A percentile compares a stretch with the other conserved stretches of the same genome.
Evolutionary conservation across 2,113 vertebrate species (phyloP).

Genomic region (Oryzias javanicus): DNA sequence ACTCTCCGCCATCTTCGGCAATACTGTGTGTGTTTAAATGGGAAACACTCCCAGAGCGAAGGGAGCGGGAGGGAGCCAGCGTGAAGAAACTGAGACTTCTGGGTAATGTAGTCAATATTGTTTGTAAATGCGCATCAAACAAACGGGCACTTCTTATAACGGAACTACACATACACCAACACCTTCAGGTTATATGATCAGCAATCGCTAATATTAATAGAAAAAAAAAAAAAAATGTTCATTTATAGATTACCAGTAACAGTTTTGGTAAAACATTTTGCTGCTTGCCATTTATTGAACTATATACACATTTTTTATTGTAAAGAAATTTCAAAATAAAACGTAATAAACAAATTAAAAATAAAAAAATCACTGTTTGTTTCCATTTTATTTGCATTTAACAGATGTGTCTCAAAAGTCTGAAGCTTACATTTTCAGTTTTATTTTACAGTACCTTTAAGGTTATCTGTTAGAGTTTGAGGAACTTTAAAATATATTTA

Average conservation of each 20-base stretch:
- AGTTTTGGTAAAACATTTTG: conserved; percentile 16
- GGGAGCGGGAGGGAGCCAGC: conserved; percentile 76
- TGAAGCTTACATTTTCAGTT: too few species aligned
- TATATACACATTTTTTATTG: neutral
- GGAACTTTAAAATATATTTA: too few species aligned
- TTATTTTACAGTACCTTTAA: too few species aligned
- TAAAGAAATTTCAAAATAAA: neutral
- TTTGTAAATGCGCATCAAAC: neutral
- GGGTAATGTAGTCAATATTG: conserved; percentile 70
- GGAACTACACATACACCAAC: conserved; percentile 72
- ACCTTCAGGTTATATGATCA: conserved; percentile 59
- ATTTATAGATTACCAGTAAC: conserved; percentile 66
- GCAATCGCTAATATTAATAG: conserved; percentile 70
- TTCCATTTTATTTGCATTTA: too few species aligned
- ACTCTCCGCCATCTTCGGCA: conserved; percentile 84
- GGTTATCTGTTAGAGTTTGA: too few species aligned
- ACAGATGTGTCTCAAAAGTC: too few species aligned
- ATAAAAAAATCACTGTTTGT: too few species aligned
- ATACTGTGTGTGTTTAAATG: conserved; percentile 85
- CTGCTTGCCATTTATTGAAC: neutral
- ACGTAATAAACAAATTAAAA: too few species aligned
- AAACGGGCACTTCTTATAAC: conserved; percentile 3
- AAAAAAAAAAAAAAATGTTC: conserved; percentile 55
- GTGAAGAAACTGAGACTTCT: conserved; percentile 60
- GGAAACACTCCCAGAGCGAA: conserved; percentile 83